Evolutionary conservation across 2,113 vertebrate genomes (phyloP), one percentile per base, ranked within the genome.

Genomic region (Pseudolaguvia tuberculata): DNA sequence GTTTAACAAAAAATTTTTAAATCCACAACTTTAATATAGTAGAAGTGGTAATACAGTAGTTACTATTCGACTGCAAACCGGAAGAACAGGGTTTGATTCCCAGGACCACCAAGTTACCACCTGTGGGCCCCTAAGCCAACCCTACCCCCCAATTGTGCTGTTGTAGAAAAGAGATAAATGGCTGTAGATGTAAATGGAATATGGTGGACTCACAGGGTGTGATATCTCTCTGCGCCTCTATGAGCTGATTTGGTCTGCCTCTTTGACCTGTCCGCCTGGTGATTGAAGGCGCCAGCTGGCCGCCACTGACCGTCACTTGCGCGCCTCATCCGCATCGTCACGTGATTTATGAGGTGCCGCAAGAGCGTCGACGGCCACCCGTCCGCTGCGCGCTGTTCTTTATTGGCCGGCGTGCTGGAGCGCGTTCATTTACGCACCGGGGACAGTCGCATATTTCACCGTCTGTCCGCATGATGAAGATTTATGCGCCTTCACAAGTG

Each of bases 401-500:
- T 77, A 71, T 70, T 55, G 78, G 66, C 45, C 42, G 72, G 78
- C 56, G 72, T 75, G 72, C 73, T 76, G 62, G 61, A 77, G 74
- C 63, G 52, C 70, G 57, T 58, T 79, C 71, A 79, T 75, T 79
- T 75, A 79, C 78, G 70, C 78, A 70, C 42, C 52, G 42, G 66
- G 59, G 72, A 75, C 78, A 63, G 66, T 75, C 72, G 62, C 72
- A 79, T 75, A 79, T 79, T 79, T 79, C 78, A 75, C 72, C 67
- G 67, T 20, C 78, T 80, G 79, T 80, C 79, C 57, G 42, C n/a
- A 61, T 73, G 79, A 80, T 80, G 79, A 76, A 80, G 79, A 80
- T 80, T 80, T 80, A 80, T 76, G 59, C 68, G 75, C 74, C 69
- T 72, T 77, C 74, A 80, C 45, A 77, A 72, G 72, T 68, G 71